Percentiles rank a stretch among this genome's conserved stretches.
Evolutionary conservation across 37 sponge, comb jelly and placozoan species (phyloP).

Genomic region (Oscarella lobularis): DNA sequence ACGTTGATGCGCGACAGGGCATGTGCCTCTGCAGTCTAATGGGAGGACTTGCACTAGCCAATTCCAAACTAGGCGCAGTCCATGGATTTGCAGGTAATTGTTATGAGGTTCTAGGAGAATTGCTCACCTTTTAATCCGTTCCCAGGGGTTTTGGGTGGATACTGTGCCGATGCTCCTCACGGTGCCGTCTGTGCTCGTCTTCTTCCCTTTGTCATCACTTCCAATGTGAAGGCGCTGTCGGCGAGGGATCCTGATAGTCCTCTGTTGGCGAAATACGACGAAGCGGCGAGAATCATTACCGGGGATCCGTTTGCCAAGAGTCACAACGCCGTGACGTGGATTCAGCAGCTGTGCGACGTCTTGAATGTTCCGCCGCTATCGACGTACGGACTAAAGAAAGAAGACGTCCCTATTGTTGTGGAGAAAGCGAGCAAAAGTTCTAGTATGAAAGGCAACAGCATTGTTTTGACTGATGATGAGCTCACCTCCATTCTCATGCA

Average conservation of each 20-base stretch:
- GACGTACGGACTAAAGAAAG: slow-evolving; percentile 5
- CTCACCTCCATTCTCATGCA: background rate
- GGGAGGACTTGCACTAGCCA: slow-evolving; percentile 8
- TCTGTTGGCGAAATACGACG: background rate
- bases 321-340: background rate
- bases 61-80: slow-evolving; percentile 3
- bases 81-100: slow-evolving; percentile 8
- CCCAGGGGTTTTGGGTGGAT: slow-evolving; percentile 3
- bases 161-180: slow-evolving; percentile 1
- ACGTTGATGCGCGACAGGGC: slow-evolving; percentile 1
- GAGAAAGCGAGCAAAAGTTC: background rate
- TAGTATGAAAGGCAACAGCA: slow-evolving; percentile 6
- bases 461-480: background rate
- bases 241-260: background rate
- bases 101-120: no score
- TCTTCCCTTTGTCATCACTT: background rate
- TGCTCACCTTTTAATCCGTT: no score
- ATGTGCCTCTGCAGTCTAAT: slow-evolving; percentile 5
- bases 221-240: background rate
- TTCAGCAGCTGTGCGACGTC: background rate
- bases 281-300: slow-evolving; percentile 1
- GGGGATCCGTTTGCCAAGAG: background rate
- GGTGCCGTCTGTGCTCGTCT: slow-evolving; percentile 1
- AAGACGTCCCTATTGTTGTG: background rate
- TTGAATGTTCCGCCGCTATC: background rate